A percentile compares a stretch with the other conserved stretches of the same genome.
phyloP scores from a whole-genome alignment of 1,140 invertebrate species.

The Homarus americanus region DNA sequence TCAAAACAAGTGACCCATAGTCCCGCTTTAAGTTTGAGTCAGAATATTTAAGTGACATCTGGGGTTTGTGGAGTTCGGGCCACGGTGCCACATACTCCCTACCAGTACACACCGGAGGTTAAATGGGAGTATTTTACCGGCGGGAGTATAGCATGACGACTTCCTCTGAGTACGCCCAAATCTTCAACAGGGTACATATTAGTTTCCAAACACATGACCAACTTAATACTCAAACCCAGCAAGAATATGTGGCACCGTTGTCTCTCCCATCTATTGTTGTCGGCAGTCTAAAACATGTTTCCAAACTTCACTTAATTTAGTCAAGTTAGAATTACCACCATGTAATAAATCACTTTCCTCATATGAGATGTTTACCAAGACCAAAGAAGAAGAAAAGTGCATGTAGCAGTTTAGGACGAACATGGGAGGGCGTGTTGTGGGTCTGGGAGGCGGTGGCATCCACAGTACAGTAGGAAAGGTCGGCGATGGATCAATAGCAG shows the following conservation, averaged over 20 bases:
- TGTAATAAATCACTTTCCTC: no score
- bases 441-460: not conserved
- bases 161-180: no score
- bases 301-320: no score
- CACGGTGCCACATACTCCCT: not conserved
- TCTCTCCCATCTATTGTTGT: not conserved
- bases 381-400: no score
- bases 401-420: no score
- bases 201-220: not conserved
- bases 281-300: not conserved
- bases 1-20: not conserved
- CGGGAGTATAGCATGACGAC: no score
- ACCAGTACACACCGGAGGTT: no score
- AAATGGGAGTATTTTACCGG: no score
- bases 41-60: not conserved
- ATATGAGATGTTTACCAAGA: no score
- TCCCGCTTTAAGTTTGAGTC: not conserved
- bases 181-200: not conserved
- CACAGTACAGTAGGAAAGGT: not conserved
- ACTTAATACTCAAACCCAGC: not conserved
- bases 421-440: not conserved
- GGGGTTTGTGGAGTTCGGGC: not conserved
- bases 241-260: not conserved
- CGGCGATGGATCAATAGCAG: slow-evolving; percentile 11
- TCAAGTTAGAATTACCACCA: no score